Evolutionary conservation across 2,888 invertebrate genomes (phyloP), one percentile per base, ranked within the genome.

Genomic region (Gortyna flavago): DNA sequence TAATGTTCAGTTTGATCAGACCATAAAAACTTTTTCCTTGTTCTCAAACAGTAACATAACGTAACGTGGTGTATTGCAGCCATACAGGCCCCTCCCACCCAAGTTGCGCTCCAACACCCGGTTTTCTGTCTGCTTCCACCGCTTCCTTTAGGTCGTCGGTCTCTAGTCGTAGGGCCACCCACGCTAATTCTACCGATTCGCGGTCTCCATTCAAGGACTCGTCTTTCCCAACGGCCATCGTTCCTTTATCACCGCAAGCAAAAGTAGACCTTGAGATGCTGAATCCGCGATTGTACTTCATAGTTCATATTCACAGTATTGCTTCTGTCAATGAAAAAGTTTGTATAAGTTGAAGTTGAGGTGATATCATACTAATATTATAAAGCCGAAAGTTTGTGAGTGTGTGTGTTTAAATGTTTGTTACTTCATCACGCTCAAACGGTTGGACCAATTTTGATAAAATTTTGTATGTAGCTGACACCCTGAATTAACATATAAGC

Each of bases 331-430:
- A 85, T 75, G 59, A 29, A 65, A 72, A 57, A 59, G n/a, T 71
- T 72, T 72, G 66, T 85, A 57, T 72, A 61, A 80, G 32, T 68
- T 48, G 5, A 79, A 83, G 48, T 83, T 86, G 86, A 69, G 83
- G 84, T 67, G 59, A 77, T 73, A 71, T n/a, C n/a, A n/a, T n/a
- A n/a, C n/a, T n/a, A n/a, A n/a, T n/a, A n/a, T n/a, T n/a, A n/a
- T n/a, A n/a, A n/a, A n/a, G n/a, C n/a, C n/a, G n/a, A n/a, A n/a
- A n/a, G n/a, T n/a, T n/a, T n/a, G n/a, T n/a, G n/a, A n/a, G n/a
- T n/a, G n/a, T n/a, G n/a, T n/a, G n/a, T n/a, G n/a, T n/a, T n/a
- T n/a, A n/a, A n/a, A n/a, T n/a, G n/a, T n/a, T n/a, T n/a, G n/a
- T n/a, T n/a, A n/a, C n/a, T n/a, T n/a, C n/a, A n/a, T n/a, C n/a